Base-by-base conservation (phyloP, 2,888 invertebrate genomes). In the Parelbella ahira region DNA sequence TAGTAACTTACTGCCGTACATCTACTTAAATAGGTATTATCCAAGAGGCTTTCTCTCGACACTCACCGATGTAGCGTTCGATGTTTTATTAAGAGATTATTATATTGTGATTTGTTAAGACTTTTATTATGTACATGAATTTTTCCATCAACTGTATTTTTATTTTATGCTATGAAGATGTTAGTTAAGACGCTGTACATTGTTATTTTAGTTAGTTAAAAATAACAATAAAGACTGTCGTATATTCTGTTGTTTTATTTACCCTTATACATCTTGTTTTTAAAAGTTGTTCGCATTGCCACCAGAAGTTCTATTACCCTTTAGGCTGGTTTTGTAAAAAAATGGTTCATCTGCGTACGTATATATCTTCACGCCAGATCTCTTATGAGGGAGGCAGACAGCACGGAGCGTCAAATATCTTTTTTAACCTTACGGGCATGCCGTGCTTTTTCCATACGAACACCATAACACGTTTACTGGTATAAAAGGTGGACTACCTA, bases 191-290 rank as follows among this genome's bases (percentile, higher is more conserved):
- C 44, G 60, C 60, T 75, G 66, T 68, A 70, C 45, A 68, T 70
- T 73, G 74, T 74, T 76, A 61, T 68, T 41, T 68, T 61, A 60
- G 64, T 62, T 72, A 68, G 63, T 68, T 69, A 57, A 64, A 63
- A 59, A 65, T 71, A 69, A 71, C 64, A 77, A 72, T 82, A 83
- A 84, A 83, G 82, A 83, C 82, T 82, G 82, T 71, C 68, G 44
- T 54, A 65, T 63, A 56, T 54, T 54, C 19, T 47, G 2, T 32
- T 28, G 41, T 50, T 46, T 52, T 48, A 50, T 54, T 59, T 57
- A n/a, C n/a, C n/a, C n/a, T n/a, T n/a, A n/a, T n/a, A n/a, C n/a
- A n/a, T n/a, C n/a, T n/a, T n/a, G n/a, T n/a, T n/a, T n/a, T n/a
- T n/a, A n/a, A n/a, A n/a, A n/a, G n/a, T n/a, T n/a, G n/a, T n/a